Evolutionary conservation across 2,888 invertebrate species (phyloP), one percentile per base, ranked within the genome.

Genomic region (Rhagophthalmus giganteus): DNA sequence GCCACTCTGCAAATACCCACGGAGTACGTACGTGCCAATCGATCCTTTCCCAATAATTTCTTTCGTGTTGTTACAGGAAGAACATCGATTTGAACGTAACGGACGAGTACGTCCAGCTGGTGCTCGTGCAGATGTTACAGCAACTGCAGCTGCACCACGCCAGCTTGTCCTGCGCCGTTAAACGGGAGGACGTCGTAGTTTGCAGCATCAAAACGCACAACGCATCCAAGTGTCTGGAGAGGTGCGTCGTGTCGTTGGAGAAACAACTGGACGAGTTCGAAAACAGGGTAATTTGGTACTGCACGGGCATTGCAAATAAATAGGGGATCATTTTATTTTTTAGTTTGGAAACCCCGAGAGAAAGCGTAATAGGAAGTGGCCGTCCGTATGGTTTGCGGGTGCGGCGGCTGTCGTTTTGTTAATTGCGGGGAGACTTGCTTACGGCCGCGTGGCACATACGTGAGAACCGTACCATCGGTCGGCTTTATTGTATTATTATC

Each of bases 21-120:
- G n/a, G 68, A 71, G 70, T 70, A 64, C 61, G 58, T 54, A n/a
- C 6, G 7, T 3, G 7, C n/a, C 2, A 3, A n/a, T n/a, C n/a
- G n/a, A n/a, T n/a, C n/a, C n/a, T n/a, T n/a, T 20, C 20, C 20
- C 3, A 20, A 20, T 20, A 5, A 5, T 20, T 7, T 3, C 3
- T 20, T 3, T 20, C 20, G 4, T 5, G 20, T 20, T 20, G 3
- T 20, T 20, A 20, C 4, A 3, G 20, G 20, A 20, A 20, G 7
- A 5, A 20, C 20, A 20, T n/a, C n/a, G n/a, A n/a, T n/a, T n/a
- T n/a, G n/a, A n/a, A n/a, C n/a, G 37, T 65, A 5, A 55, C 60
- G 28, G 27, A 54, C 20, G 53, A 58, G 20, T 66, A 65, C 37
- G 42, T 61, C 5, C 25, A 59, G 15, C 32, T 55, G 8, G 57